Conservation (phyloP, 2,113 vertebrate species). For the Romanogobio albipinnatus region DNA sequence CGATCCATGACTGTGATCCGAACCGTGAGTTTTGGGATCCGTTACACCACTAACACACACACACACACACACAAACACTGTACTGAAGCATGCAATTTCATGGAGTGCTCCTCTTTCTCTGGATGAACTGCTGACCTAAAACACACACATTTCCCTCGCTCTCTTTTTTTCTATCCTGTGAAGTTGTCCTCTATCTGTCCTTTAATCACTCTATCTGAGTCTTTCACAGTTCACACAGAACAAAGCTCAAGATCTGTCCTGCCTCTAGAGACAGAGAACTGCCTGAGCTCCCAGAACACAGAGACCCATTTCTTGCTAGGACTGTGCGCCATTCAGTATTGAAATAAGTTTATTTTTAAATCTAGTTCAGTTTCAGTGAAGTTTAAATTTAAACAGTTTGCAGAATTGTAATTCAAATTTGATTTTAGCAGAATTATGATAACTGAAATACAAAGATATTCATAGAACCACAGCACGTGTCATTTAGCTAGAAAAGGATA, state of each 20-base stretch:
- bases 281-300: neutral
- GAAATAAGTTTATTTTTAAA: neutral
- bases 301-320: neutral
- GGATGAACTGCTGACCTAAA: slow-evolving; percentile 22
- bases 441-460: neutral
- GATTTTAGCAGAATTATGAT: neutral
- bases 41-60: too few relatives aligned
- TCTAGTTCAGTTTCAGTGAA: neutral
- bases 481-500: neutral
- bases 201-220: slow-evolving; percentile 43
- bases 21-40: too few relatives aligned
- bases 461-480: neutral
- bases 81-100: slow-evolving; percentile 24
- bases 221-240: slow-evolving; percentile 48
- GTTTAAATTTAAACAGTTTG: neutral
- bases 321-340: neutral
- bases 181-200: slow-evolving; percentile 35
- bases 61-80: neutral
- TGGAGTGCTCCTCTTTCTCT: neutral
- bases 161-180: neutral
- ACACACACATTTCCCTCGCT: neutral
- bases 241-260: slow-evolving; percentile 21
- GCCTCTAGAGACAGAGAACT: slow-evolving; percentile 18
- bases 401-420: neutral
- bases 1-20: too few relatives aligned